phyloP scores from a whole-genome alignment of 2,888 invertebrate genomes.

The Celastrina argiolus region DNA sequence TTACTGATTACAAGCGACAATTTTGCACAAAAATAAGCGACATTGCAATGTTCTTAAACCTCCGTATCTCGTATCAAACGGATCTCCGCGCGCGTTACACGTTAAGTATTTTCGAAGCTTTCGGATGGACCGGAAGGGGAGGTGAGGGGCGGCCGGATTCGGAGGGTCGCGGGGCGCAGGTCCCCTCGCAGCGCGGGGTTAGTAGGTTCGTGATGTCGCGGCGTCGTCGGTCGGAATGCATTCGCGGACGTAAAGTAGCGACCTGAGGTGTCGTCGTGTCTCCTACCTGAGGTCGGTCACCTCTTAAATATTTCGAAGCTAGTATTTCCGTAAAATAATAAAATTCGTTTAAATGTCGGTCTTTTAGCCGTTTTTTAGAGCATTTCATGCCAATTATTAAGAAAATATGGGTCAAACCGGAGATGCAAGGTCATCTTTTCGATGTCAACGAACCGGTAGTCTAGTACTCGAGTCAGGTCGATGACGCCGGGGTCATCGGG shows the following conservation, averaged over 20 bases:
- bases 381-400: constrained; percentile 25
- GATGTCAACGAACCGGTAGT: constrained; percentile 73
- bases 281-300: constrained; percentile 69
- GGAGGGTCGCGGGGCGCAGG: constrained; percentile 73
- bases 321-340: constrained; percentile 14
- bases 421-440: constrained; percentile 69
- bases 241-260: constrained; percentile 76
- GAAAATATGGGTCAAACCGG: constrained; percentile 62
- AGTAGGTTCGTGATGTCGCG: constrained; percentile 77
- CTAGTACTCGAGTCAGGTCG: constrained; percentile 68
- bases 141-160: constrained; percentile 63
- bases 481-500: constrained; percentile 64
- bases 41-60: constrained; percentile 27
- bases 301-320: constrained; percentile 40
- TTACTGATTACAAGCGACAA: constrained; percentile 44
- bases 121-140: constrained; percentile 69
- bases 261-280: constrained; percentile 72
- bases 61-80: constrained; percentile 37
- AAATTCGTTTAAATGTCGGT: constrained; percentile 7
- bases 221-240: constrained; percentile 76
- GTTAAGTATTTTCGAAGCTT: constrained; percentile 73
- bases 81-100: constrained; percentile 61
- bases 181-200: constrained; percentile 74
- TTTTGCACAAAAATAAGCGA: constrained; percentile 32
- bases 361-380: neutral